Percentiles rank a stretch among this genome's conserved stretches.
Evolutionary conservation across 1,140 invertebrate genomes (phyloP).

Genomic region (Helicoverpa zea): DNA sequence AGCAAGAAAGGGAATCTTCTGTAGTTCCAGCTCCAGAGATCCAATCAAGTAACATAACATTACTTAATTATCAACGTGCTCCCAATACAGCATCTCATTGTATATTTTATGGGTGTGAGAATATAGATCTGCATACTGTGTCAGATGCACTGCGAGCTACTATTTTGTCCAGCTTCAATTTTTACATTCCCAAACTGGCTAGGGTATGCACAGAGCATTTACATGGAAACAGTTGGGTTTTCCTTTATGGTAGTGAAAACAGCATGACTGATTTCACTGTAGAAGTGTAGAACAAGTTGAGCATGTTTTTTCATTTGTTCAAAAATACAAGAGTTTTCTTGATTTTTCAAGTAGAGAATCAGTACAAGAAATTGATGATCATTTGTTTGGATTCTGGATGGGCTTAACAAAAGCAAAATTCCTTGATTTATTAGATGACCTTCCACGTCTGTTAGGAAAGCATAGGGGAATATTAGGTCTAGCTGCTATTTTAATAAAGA

Average conservation of each 20-base stretch:
- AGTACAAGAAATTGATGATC: constrained; percentile 1
- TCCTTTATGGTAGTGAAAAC: not conserved
- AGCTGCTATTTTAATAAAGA: not conserved
- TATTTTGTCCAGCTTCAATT: constrained; percentile 4
- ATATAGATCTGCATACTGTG: not conserved
- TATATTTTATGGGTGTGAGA: constrained; percentile 9
- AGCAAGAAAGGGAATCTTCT: not conserved
- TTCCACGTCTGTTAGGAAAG: not conserved
- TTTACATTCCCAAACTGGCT: constrained; percentile 19
- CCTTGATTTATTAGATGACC: not conserved
- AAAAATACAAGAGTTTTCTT: not conserved
- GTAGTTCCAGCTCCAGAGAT: constrained; percentile 7
- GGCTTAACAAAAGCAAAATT: not conserved
- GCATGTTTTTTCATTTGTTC: not conserved
- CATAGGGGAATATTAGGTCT: constrained; percentile 7
- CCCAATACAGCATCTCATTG: constrained; percentile 3
- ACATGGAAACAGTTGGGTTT: constrained; percentile 1
- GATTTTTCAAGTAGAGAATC: constrained; percentile 3
- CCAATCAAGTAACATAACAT: constrained; percentile 9
- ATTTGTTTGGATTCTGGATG: constrained; percentile 1
- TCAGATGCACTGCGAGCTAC: constrained; percentile 3
- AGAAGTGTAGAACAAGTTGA: not conserved
- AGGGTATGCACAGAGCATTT: not conserved
- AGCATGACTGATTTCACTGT: not conserved
- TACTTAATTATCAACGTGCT: constrained; percentile 4